These are phyloP conservation scores for Odontomyia ornata DNA, from an alignment of 2,888 invertebrate genomes.

Conservation along the genomic window DNA sequence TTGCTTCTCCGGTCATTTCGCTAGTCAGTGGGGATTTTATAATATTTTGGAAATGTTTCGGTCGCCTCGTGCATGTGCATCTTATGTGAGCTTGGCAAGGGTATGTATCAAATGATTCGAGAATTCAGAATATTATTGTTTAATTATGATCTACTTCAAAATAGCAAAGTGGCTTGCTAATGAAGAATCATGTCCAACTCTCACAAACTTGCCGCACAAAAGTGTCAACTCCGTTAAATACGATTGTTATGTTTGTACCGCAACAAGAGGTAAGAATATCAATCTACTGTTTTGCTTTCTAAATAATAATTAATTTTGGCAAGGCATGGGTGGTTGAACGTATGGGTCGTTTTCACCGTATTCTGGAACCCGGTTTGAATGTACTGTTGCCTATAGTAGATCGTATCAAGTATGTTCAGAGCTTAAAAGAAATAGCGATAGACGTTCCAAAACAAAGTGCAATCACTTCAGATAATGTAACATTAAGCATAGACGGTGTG, in stretches of 20 bases:
- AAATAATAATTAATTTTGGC: too few relatives aligned
- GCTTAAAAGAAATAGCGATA: slow-evolving; percentile 98
- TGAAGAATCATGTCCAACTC: slow-evolving; percentile 28
- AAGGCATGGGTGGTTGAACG: slow-evolving; percentile 97
- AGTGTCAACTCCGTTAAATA: slow-evolving; percentile 85
- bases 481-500: slow-evolving; percentile 95
- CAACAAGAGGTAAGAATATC: slow-evolving; percentile 88
- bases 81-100: slow-evolving; percentile 35
- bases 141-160: slow-evolving; percentile 2
- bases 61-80: slow-evolving; percentile 41
- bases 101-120: background rate
- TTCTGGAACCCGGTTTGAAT: slow-evolving; percentile 95
- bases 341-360: slow-evolving; percentile 96
- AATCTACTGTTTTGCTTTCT: too few relatives aligned
- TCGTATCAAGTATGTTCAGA: slow-evolving; percentile 95
- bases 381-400: slow-evolving; percentile 91
- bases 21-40: background rate
- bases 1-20: slow-evolving; percentile 13
- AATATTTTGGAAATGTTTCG: slow-evolving; percentile 38
- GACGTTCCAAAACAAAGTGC: slow-evolving; percentile 99
- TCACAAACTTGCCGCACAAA: slow-evolving; percentile 56
- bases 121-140: background rate
- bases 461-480: slow-evolving; percentile 97
- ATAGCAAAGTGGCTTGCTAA: background rate
- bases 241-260: slow-evolving; percentile 95